Evolutionary conservation across 2,797 vertebrate species (phyloP).

Genomic region (Myioborus melanocephalus): DNA sequence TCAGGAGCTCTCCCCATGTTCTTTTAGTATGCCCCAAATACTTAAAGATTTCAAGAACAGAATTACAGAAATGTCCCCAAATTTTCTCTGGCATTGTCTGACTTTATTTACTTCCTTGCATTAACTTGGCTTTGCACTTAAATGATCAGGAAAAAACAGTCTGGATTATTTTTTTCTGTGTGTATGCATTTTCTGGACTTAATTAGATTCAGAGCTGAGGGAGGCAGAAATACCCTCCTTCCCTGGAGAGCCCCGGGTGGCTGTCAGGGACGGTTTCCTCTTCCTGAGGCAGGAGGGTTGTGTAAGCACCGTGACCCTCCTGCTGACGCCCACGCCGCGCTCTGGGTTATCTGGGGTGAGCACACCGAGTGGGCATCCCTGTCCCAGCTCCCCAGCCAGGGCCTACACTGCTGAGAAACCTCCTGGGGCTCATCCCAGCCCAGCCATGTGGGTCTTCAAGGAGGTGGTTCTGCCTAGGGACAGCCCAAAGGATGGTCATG

Average conservation of each 20-base stretch:
- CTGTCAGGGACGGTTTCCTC: constrained; percentile 22
- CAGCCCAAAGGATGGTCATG: fast-evolving
- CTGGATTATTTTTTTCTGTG: not conserved
- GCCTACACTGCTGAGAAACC: not conserved
- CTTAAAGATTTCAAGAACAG: not conserved
- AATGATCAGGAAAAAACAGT: not conserved
- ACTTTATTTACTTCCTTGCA: not conserved
- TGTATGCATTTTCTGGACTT: constrained; percentile 10
- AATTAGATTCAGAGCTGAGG: constrained; percentile 37
- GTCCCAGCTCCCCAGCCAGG: not conserved
- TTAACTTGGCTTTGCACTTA: constrained; percentile 10
- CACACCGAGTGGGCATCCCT: not conserved
- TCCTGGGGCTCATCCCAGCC: not conserved
- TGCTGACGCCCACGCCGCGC: not conserved
- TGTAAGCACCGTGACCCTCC: not conserved
- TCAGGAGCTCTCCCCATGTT: not conserved
- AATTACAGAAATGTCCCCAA: not conserved
- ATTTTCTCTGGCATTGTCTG: not conserved
- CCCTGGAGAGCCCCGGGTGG: not conserved
- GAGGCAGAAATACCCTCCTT: constrained; percentile 26
- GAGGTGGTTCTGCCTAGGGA: not conserved
- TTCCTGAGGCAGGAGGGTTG: constrained; percentile 21
- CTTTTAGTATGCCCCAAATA: not conserved
- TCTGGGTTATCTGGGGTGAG: not conserved
- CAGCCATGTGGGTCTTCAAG: not conserved